Evolutionary conservation across 2,797 vertebrate species (phyloP).

Genomic region (Hafferia zeledoni): DNA sequence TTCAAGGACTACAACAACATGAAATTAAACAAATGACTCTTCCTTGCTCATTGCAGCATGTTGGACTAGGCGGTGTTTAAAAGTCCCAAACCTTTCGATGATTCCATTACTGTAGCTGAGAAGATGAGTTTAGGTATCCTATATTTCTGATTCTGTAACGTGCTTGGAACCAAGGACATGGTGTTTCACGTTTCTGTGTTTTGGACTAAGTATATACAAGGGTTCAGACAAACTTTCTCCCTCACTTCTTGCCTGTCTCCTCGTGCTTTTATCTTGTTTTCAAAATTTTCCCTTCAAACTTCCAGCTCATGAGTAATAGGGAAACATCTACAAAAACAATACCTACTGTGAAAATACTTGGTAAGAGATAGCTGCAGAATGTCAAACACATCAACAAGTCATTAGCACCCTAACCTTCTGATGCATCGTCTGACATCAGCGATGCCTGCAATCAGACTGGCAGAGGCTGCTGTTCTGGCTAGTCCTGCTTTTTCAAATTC

Average conservation of each 20-base stretch:
- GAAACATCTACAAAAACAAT: conserved; percentile 38
- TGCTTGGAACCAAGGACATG: neutral
- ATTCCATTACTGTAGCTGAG: neutral
- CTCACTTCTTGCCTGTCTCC: neutral
- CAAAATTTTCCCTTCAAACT: conserved; percentile 27
- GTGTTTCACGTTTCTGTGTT: neutral
- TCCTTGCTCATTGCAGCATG: neutral
- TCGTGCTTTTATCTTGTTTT: neutral
- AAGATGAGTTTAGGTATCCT: neutral
- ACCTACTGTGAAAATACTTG: neutral
- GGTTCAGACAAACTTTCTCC: neutral
- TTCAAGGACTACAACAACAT: neutral
- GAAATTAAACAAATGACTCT: neutral
- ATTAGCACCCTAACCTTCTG: conserved; percentile 48
- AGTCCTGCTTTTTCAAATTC: conserved; percentile 65
- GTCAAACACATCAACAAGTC: conserved; percentile 47
- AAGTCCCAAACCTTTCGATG: neutral
- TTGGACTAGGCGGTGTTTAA: neutral
- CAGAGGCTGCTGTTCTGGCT: conserved; percentile 57
- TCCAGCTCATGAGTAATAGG: conserved; percentile 4
- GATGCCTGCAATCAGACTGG: conserved; percentile 38
- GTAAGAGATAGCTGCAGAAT: neutral
- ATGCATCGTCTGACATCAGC: conserved; percentile 30
- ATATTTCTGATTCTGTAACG: neutral
- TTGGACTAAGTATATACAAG: neutral